Evolutionary conservation across 1,140 invertebrate species (phyloP), one percentile per base, ranked within the genome.

Genomic region (Calycopis cecrops): DNA sequence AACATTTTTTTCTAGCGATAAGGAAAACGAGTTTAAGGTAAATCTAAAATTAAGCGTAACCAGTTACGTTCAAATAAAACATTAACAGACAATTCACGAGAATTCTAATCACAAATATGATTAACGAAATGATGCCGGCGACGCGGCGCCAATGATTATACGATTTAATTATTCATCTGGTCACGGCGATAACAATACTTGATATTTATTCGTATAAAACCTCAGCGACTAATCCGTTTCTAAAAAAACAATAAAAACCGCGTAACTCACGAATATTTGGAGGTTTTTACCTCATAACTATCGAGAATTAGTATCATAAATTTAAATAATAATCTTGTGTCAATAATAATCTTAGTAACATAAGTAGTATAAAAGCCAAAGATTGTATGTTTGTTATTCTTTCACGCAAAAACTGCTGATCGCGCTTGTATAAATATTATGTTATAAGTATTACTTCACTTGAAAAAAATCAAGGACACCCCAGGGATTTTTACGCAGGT

Each of bases 131-230:
- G 69, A 67, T 64, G 61, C 71, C 67, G 68, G 73, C 78, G 71
- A 76, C 67, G 67, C 75, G 80, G 74, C 83, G 83, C 83, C 80
- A 71, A 51, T 65, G 67, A 68, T 67, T 64, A 79, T 81, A 86
- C 76, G 83, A 35, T 76, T 80, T 78, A 80, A 84, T 81, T 75
- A 77, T 67, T 69, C 76, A 74, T 76, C 67, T 74, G 82, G 80
- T 73, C 79, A 86, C 76, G 78, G 81, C 77, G 17, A 44, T 16
- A 44, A 44, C 40, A 44, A 44, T 44, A 44, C 14, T 28, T 2
- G 21, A 6, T 28, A 6, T 28, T 6, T 3, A 28, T 28, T 16
- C 14, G 14, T 16, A 44, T 44, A 12, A 40, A 40, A 40, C n/a
- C n/a, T n/a, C 21, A 28, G 2, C 21, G 2, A 44, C 16, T 16